A percentile compares a stretch with the other conserved stretches of the same genome.
Evolutionary conservation across 2,113 vertebrate genomes (phyloP).

Genomic region (Aspiorhynchus laticeps): DNA sequence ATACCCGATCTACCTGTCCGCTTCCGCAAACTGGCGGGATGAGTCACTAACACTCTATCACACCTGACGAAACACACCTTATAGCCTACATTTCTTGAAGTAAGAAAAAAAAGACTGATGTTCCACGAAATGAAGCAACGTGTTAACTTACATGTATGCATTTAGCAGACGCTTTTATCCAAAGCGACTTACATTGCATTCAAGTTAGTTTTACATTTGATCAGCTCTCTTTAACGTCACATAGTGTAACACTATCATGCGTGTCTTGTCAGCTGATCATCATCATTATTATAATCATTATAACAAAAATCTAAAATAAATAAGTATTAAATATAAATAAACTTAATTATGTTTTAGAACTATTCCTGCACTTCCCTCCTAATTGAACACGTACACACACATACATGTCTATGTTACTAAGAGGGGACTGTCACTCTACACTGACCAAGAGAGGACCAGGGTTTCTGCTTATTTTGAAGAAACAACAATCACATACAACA

Average conservation of each 20-base stretch:
- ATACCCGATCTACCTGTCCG: conserved; percentile 83
- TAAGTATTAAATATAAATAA: background rate
- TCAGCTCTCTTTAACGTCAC: no score
- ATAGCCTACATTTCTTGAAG: background rate
- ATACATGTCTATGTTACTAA: no score
- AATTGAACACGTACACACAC: background rate
- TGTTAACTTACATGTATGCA: no score
- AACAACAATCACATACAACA: no score
- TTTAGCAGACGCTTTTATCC: no score
- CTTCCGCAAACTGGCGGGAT: conserved; percentile 66
- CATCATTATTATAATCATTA: background rate
- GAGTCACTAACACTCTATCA: conserved; percentile 55
- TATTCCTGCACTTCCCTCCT: background rate
- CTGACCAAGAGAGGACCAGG: no score
- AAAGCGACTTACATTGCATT: no score
- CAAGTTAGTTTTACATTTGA: no score
- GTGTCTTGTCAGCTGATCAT: background rate
- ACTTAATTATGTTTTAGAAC: background rate
- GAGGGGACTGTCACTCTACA: no score
- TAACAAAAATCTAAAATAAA: background rate
- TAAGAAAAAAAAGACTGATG: background rate
- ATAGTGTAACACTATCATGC: background rate
- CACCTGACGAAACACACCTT: conserved; percentile 37
- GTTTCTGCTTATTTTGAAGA: no score
- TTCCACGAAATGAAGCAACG: conserved; percentile 8